Base-by-base conservation (phyloP, 2,888 invertebrate species). In the Cylindroiulus punctatus region DNA sequence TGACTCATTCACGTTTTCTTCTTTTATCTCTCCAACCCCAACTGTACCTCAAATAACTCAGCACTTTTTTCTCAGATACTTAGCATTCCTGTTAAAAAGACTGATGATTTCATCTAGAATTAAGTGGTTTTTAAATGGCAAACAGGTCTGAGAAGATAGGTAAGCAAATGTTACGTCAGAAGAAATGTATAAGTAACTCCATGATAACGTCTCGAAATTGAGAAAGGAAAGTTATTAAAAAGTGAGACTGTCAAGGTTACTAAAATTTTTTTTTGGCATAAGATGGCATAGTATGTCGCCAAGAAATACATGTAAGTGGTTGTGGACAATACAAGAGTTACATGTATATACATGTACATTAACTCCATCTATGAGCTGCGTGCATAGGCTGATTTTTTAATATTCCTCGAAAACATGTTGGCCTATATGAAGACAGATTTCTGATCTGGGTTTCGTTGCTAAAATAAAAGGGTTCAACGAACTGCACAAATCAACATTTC, bases 361-460 rank as follows among this genome's bases (percentile, higher is more conserved):
- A 57, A 22, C 10, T 19, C 57, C 57, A 57, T 57, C 22, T 57
- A n/a, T 57, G 57, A 57, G 47, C 44, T n/a, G 47, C 47, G 5
- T 65, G 22, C 65, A 4, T 65, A 10, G 1, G 1, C 22, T 10
- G 26, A n/a, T n/a, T 65, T 26, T 26, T 22, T 22, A 26, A 8
- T 26, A 26, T 26, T 26, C 65, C 26, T 22, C 19, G 22, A 19
- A n/a, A 19, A 47, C 47, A 47, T 47, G 5, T 47, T 36, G 36
- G 10, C 3, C 12, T 47, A 47, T 47, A 47, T 17, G 19, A 65
- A 22, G 22, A 65, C 22, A 65, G 26, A 12, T 65, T 65, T 22
- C 65, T 65, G 65, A 26, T 65, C 65, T 65, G 65, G 65, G 26
- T 65, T 26, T 65, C 26, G 65, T 65, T 65, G 65, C 65, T 65